phyloP scores from a whole-genome alignment of 2,888 invertebrate genomes.

The Drosophila nr. fundita region DNA sequence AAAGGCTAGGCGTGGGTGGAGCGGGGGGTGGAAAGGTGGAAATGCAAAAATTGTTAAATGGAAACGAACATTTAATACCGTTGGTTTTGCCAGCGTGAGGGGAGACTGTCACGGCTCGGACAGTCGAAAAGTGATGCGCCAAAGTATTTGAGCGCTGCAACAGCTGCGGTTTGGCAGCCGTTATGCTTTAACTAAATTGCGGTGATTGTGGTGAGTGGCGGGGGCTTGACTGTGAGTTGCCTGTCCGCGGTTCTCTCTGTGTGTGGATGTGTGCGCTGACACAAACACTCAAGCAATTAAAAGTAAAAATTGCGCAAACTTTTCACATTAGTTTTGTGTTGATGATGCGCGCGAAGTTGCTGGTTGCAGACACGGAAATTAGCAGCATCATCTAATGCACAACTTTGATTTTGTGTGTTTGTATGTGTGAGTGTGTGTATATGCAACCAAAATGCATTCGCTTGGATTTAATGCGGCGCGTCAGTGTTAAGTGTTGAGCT shows the following conservation, averaged over 20 bases:
- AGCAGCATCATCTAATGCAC: slow-evolving; percentile 68
- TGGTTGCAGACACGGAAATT: slow-evolving; percentile 62
- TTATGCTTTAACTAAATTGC: slow-evolving; percentile 80
- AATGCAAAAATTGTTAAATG: slow-evolving; percentile 47
- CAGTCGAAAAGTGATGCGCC: slow-evolving; percentile 15
- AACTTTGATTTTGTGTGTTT: slow-evolving; percentile 7
- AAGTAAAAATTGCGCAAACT: slow-evolving; percentile 76
- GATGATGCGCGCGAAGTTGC: slow-evolving; percentile 68
- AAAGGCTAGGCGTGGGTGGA: slow-evolving; percentile 11
- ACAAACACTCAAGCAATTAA: slow-evolving; percentile 80
- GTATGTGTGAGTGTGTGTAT: slow-evolving; percentile 8
- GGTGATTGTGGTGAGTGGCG: slow-evolving; percentile 60
- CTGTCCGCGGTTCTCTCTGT: background rate
- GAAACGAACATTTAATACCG: slow-evolving; percentile 60
- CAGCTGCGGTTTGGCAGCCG: slow-evolving; percentile 66
- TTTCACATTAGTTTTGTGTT: slow-evolving; percentile 78
- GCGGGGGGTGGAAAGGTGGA: background rate
- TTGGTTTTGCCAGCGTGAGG: slow-evolving; percentile 2
- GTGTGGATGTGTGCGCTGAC: slow-evolving; percentile 30
- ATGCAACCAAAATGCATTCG: slow-evolving; percentile 59
- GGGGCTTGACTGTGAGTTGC: slow-evolving; percentile 8
- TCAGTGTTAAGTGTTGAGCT: slow-evolving; percentile 76
- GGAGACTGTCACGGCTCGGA: slow-evolving; percentile 6
- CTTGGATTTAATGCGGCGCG: slow-evolving; percentile 71
- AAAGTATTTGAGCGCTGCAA: slow-evolving; percentile 51